Conservation (phyloP, 2,797 vertebrate species). For the Lepus oiostolus region DNA sequence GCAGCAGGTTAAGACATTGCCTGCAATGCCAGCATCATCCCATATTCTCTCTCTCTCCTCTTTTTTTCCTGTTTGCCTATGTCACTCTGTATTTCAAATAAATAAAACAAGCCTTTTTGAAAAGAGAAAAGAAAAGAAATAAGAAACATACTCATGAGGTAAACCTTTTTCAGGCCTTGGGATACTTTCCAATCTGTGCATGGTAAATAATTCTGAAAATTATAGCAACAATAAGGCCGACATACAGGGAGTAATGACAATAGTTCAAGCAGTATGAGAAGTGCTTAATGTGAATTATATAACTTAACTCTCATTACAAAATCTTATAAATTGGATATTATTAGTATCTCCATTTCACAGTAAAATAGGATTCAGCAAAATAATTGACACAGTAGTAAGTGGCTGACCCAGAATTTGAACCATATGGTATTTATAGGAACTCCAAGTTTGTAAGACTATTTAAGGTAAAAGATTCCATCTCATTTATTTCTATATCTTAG, state of each 20-base stretch:
- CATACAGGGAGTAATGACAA: neutral
- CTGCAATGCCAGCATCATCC: too few species aligned
- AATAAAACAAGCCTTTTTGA: neutral
- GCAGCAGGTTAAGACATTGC: too few species aligned
- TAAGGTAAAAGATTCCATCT: neutral
- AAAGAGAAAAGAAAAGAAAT: neutral
- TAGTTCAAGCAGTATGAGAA: neutral
- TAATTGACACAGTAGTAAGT: neutral
- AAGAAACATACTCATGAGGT: neutral
- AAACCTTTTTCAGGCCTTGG: neutral
- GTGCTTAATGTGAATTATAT: neutral
- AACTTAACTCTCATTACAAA: neutral
- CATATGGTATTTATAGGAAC: neutral
- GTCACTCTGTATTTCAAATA: too few species aligned
- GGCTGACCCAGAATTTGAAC: neutral
- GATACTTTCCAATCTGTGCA: neutral
- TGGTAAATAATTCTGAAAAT: conserved; percentile 43
- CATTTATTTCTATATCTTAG: neutral
- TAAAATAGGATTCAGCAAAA: conserved; percentile 5
- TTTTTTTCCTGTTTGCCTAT: too few species aligned
- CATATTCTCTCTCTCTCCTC: too few species aligned
- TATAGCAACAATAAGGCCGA: neutral
- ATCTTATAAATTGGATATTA: neutral
- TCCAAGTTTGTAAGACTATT: neutral
- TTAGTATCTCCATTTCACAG: neutral